Percentiles rank a stretch among this genome's conserved stretches.
These are phyloP conservation scores for Suncus etruscus DNA, from an alignment of 2,113 vertebrate genomes.

Conservation along the genomic window DNA sequence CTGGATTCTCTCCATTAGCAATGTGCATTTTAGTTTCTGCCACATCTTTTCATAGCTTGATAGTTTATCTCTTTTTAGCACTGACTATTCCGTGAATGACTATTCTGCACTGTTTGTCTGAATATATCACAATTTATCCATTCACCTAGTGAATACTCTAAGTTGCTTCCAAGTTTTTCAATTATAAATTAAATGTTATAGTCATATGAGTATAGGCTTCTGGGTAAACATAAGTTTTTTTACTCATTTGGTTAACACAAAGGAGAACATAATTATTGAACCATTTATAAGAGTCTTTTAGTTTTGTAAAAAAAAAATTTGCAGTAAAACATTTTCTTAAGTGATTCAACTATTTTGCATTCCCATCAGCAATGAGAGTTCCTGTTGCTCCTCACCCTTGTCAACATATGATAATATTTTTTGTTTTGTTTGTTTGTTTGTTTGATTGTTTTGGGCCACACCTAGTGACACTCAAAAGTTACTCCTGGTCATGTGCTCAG, in stretches of 20 bases:
- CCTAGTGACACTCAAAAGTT: too few species aligned
- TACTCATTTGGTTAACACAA: constrained; percentile 21
- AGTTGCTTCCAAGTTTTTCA: not conserved
- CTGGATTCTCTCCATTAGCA: constrained; percentile 30
- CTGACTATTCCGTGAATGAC: not conserved
- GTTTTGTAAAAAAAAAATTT: not conserved
- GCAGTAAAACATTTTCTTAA: not conserved
- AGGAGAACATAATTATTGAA: not conserved
- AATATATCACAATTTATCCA: not conserved
- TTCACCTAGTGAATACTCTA: not conserved
- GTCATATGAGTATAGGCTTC: not conserved
- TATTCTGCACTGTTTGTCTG: not conserved
- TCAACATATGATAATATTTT: not conserved
- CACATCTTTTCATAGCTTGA: not conserved
- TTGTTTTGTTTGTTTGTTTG: too few species aligned
- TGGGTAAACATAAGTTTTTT: constrained; percentile 34
- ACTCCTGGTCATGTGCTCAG: too few species aligned
- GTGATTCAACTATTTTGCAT: not conserved
- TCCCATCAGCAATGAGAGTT: not conserved
- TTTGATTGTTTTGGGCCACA: too few species aligned
- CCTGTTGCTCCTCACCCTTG: not conserved
- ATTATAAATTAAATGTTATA: not conserved
- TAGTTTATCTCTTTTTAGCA: not conserved
- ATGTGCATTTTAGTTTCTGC: not conserved
- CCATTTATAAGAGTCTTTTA: not conserved